Evolutionary conservation across 1,140 invertebrate species (phyloP).

Genomic region (Eumeta japonica): DNA sequence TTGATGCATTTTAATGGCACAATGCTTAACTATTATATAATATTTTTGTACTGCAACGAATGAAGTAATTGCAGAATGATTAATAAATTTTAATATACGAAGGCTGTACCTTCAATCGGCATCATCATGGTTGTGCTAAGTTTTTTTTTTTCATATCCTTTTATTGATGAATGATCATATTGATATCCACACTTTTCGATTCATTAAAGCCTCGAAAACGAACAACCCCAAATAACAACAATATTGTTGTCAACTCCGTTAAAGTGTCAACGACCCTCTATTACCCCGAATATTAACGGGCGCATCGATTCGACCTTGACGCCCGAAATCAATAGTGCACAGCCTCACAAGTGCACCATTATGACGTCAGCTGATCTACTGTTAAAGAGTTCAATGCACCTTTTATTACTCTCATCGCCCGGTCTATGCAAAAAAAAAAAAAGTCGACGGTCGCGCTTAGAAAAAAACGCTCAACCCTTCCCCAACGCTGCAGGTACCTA

Average conservation of each 20-base stretch:
- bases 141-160: too few relatives aligned
- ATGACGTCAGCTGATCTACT: conserved; percentile 47
- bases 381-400: conserved; percentile 47
- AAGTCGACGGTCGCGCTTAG: conserved; percentile 34
- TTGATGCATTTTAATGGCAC: too few relatives aligned
- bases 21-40: too few relatives aligned
- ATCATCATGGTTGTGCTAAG: too few relatives aligned
- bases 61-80: too few relatives aligned
- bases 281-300: neutral
- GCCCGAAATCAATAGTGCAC: conserved; percentile 41
- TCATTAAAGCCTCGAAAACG: neutral
- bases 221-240: too few relatives aligned
- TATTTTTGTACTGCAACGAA: too few relatives aligned
- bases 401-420: conserved; percentile 32
- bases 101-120: too few relatives aligned
- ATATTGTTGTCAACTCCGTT: too few relatives aligned
- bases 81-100: too few relatives aligned
- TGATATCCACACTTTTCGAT: too few relatives aligned
- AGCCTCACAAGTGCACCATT: conserved; percentile 46
- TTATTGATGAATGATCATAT: too few relatives aligned
- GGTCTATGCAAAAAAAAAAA: conserved; percentile 41
- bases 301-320: conserved; percentile 49
- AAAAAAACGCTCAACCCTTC: conserved; percentile 51
- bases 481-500: conserved; percentile 42
- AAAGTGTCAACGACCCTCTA: neutral